A percentile compares a stretch with the other conserved stretches of the same genome.
Evolutionary conservation across 1,140 invertebrate species (phyloP).

Genomic region (Diachasma alloeum): DNA sequence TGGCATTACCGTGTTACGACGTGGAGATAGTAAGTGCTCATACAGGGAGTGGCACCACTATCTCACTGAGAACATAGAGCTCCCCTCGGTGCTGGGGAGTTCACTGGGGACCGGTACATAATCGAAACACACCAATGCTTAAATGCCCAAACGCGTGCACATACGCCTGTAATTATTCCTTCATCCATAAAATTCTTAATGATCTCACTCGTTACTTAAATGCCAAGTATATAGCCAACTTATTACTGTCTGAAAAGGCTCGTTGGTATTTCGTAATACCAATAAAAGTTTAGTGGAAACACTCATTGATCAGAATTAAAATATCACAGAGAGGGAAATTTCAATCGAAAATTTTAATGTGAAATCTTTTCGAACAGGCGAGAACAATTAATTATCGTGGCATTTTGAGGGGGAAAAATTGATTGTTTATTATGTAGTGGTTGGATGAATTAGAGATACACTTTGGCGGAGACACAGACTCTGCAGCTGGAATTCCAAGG

Average conservation of each 20-base stretch:
- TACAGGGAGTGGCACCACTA: conserved; percentile 17
- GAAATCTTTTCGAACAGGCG: too few relatives aligned
- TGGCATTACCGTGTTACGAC: conserved; percentile 30
- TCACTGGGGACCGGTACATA: neutral
- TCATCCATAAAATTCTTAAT: conserved; percentile 21
- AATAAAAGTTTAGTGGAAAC: neutral
- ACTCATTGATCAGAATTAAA: neutral
- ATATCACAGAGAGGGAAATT: neutral
- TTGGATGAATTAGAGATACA: too few relatives aligned
- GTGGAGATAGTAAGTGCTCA: conserved; percentile 14
- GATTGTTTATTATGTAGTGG: too few relatives aligned
- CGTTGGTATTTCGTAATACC: neutral
- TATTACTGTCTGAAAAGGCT: neutral
- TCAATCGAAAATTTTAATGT: too few relatives aligned
- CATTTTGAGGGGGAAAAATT: too few relatives aligned
- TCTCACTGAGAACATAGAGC: neutral
- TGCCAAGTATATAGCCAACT: conserved; percentile 6
- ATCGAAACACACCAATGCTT: neutral
- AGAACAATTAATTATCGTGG: too few relatives aligned
- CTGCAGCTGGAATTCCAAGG: too few relatives aligned
- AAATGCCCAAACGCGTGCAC: conserved; percentile 28
- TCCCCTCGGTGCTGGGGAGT: neutral
- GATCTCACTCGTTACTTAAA: conserved; percentile 15
- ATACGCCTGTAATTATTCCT: conserved; percentile 19
- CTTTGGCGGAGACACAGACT: too few relatives aligned